Evolutionary conservation across 2,113 vertebrate genomes (phyloP).

Genomic region (Etia nguti): DNA sequence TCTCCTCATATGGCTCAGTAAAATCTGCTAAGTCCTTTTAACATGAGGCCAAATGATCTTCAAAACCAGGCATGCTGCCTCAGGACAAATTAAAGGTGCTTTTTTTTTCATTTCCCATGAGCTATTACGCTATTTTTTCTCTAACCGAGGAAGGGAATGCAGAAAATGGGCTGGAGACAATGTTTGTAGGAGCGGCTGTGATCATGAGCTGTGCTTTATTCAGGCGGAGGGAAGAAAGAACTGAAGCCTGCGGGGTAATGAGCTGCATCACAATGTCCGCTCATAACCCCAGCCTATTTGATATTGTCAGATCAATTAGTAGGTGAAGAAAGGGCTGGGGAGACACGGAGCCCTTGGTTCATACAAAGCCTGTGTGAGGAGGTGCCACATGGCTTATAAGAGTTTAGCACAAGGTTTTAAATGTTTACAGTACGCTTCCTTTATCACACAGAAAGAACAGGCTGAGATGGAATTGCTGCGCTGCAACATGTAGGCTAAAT

Average conservation of each 20-base stretch:
- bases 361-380: neutral
- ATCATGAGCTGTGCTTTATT: conserved; percentile 41
- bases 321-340: conserved; percentile 39
- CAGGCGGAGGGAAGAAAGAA: neutral
- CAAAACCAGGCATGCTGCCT: neutral
- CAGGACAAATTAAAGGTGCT: neutral
- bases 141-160: neutral
- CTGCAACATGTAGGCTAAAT: conserved; percentile 2
- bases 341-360: conserved; percentile 24
- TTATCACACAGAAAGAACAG: neutral
- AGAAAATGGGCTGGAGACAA: conserved; percentile 17
- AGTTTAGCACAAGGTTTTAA: neutral
- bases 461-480: neutral
- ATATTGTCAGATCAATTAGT: conserved; percentile 50
- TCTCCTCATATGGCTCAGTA: conserved; percentile 19
- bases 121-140: neutral
- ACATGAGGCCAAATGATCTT: neutral
- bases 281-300: conserved; percentile 42
- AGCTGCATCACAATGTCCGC: conserved; percentile 49
- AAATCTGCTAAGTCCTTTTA: neutral
- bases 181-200: conserved; percentile 41
- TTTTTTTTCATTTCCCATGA: neutral
- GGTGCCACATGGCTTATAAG: neutral
- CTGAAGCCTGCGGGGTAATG: conserved; percentile 45
- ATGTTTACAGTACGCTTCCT: neutral